Base-by-base conservation (phyloP, 2,888 invertebrate genomes). In the Uloborus plumipes region DNA sequence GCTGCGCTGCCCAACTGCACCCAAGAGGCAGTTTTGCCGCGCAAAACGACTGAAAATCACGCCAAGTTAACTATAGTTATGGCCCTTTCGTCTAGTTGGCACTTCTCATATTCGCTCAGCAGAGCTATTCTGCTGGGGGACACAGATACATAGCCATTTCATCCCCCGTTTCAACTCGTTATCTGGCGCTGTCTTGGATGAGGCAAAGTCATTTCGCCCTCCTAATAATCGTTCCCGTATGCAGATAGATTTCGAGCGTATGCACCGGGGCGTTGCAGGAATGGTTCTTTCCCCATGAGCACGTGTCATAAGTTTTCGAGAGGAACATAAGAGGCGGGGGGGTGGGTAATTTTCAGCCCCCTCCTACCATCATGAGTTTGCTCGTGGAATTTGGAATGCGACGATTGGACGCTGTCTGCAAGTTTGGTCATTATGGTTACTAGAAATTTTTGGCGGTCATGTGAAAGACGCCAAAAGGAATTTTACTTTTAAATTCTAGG, bases 341-440 rank as follows among this genome's bases (percentile, higher is more conserved):
- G 53, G 70, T 13, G 58, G 22, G 59, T n/a, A n/a, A 26, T 26
- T 26, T 4, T 4, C 73, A 67, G 67, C 15, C 51, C 50, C 69
- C 67, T 18, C 18, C 20, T 49, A 26, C 18, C 50, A 15, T 59
- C 47, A 26, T 50, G 51, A 20, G 20, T 51, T 49, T 65, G 31
- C 18, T 20, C 76, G 61, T 51, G 26, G 62, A 59, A 76, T 78
- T 78, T 53, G 49, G 65, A 59, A 72, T 55, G 53, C 65, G 80
- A 80, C 80, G 80, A 80, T 80, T 74, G 80, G 69, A 58, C 64
- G 62, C 80, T 80, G 80, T 80, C 80, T 74, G 64, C 80, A 74
- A 49, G 18, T 69, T 31, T 20, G 58, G 39, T 16, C 18, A n/a
- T n/a, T 26, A 50, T 31, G 64, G 78, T 58, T 78, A 66, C 66